Base-by-base conservation (phyloP, 2,888 invertebrate species). In the Lacanobia wlatinum region DNA sequence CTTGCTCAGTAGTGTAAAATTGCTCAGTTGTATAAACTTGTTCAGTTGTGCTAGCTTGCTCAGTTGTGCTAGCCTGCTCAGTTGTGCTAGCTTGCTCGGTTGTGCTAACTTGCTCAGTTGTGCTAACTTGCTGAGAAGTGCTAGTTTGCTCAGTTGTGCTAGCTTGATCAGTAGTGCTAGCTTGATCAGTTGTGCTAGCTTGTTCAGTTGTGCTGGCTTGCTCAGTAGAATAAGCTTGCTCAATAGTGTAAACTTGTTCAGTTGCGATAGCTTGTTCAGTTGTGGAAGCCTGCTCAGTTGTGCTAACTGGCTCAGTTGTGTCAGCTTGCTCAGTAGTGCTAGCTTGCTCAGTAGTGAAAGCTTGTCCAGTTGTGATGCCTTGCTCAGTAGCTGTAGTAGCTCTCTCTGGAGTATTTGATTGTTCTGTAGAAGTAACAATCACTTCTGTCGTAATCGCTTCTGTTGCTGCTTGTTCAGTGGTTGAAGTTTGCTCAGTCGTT, bases 341-440 rank as follows among this genome's bases (percentile, higher is more conserved):
- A 48, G 18, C 46, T 64, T 16, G 60, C 23, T 43, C 40, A 21
- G 59, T 59, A 9, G 59, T 21, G 4, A 4, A 9, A 23, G n/a
- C 7, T n/a, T 10, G 8, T 0, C 18, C 23, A 21, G 59, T 40
- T 0, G 21, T 46, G 2, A 3, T 2, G 14, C 4, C n/a, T 38
- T 58, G 56, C 18, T 38, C 34, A 21, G 82, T 58, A 14, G 64
- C 10, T 23, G 43, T 43, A 12, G 43, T 12, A 43, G 1, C 43
- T 43, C 6, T 9, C 9, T 43, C 43, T 9, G 43, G 9, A 12
- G 43, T 43, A 12, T 2, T 9, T n/a, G 38, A 16, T 48, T 1
- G 16, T 8, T 52, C 7, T 18, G 18, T 55, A 1, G 23, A 10
- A n/a, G 40, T 40, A 40, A 10, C 40, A 40, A 1, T 8, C 0